Conservation (phyloP, 2,113 vertebrate species). For the Phoxinus phoxinus region DNA sequence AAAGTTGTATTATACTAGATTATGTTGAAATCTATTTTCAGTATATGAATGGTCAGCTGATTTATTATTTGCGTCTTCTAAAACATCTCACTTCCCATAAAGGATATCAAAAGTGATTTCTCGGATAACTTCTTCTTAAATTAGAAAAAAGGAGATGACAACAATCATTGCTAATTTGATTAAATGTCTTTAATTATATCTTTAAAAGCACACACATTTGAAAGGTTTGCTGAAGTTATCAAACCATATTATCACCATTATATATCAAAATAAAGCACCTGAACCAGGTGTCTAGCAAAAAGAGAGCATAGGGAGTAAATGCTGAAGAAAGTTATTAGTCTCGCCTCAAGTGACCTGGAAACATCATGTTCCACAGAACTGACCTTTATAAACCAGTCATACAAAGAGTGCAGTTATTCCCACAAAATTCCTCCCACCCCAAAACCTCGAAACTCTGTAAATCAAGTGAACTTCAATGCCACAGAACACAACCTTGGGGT, state of each 20-base stretch:
- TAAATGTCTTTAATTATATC: too few species aligned
- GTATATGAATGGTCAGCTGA: conserved; percentile 21
- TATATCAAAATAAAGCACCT: neutral
- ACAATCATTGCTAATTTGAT: neutral
- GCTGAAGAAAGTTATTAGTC: conserved; percentile 37
- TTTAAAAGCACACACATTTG: neutral
- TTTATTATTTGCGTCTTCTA: neutral
- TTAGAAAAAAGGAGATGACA: neutral
- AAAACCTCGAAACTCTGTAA: conserved; percentile 46
- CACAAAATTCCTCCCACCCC: conserved; percentile 7
- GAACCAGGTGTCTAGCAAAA: neutral
- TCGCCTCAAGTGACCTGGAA: conserved; percentile 56
- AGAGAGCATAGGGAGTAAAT: neutral
- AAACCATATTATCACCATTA: neutral
- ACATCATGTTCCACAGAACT: conserved; percentile 20
- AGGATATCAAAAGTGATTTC: conserved; percentile 22
- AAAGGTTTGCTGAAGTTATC: neutral
- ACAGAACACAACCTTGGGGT: conserved; percentile 44
- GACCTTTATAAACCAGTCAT: conserved; percentile 32
- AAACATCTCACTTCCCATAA: conserved; percentile 32
- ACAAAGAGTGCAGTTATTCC: conserved; percentile 63
- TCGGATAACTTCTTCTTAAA: neutral
- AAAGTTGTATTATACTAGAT: conserved; percentile 8
- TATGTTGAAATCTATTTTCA: conserved; percentile 37
- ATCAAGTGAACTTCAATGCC: conserved; percentile 51